A percentile compares a stretch with the other conserved stretches of the same genome.
Evolutionary conservation across 2,113 vertebrate species (phyloP).

Genomic region (Hippopotamus amphibius): DNA sequence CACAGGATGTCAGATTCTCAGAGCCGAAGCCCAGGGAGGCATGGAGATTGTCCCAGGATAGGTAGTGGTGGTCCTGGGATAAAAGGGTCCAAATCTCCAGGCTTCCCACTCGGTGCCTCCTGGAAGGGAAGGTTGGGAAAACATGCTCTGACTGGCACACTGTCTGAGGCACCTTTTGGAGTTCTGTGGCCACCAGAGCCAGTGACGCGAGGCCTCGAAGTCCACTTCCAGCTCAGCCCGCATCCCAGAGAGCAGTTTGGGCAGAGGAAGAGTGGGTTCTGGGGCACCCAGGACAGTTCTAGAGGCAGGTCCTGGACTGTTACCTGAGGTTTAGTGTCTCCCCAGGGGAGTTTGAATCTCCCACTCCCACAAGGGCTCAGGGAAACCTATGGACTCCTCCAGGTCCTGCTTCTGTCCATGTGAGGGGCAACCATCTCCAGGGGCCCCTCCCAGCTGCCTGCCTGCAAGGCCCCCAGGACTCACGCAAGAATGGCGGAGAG

Average conservation of each 20-base stretch:
- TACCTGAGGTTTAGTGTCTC: neutral
- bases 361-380: neutral
- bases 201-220: neutral
- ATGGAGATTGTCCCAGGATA: neutral
- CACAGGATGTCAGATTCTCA: conserved; percentile 11
- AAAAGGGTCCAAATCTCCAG: neutral
- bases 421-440: neutral
- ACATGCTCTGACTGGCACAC: neutral
- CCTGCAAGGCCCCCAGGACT: conserved; percentile 83
- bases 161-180: conserved; percentile 16
- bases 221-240: neutral
- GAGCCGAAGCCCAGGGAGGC: neutral
- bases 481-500: conserved; percentile 97
- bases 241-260: neutral
- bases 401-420: neutral
- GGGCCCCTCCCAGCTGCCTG: neutral
- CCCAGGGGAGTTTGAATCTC: neutral
- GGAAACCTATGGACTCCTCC: neutral
- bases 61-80: neutral
- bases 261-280: neutral
- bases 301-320: neutral
- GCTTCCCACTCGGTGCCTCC: neutral
- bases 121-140: neutral
- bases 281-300: neutral
- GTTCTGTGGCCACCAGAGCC: neutral